These are phyloP conservation scores for Euwallacea fornicatus DNA, from an alignment of 1,140 invertebrate genomes.

Conservation along the genomic window DNA sequence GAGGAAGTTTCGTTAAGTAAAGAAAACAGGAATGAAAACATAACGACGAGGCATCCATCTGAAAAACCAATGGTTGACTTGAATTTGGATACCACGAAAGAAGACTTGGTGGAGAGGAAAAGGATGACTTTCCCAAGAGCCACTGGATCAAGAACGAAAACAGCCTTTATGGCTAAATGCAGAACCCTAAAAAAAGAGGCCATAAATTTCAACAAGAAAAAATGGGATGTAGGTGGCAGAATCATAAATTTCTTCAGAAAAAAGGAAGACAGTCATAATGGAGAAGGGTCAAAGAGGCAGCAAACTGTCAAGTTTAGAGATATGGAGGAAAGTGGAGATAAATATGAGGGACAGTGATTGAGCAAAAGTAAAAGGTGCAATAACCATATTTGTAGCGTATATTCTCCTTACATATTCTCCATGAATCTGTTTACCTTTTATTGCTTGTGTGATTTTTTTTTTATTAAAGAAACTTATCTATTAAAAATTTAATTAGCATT, in stretches of 20 bases:
- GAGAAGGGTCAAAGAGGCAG: neutral
- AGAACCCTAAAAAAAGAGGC: constrained; percentile 35
- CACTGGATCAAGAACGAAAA: constrained; percentile 23
- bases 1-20: constrained; percentile 29
- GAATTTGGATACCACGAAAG: neutral
- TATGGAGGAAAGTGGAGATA: no score
- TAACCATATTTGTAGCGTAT: no score
- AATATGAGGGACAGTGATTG: no score
- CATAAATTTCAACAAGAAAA: constrained; percentile 39
- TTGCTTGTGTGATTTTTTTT: no score
- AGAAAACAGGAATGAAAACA: constrained; percentile 27
- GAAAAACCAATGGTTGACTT: constrained; percentile 32
- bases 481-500: no score
- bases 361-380: no score
- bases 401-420: no score
- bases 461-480: no score
- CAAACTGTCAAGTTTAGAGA: no score
- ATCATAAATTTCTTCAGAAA: constrained; percentile 42
- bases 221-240: constrained; percentile 42
- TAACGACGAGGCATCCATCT: neutral
- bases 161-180: constrained; percentile 30
- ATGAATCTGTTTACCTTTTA: no score
- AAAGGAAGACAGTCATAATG: constrained; percentile 30
- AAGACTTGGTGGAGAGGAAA: constrained; percentile 24
- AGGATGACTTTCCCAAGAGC: constrained; percentile 41